phyloP scores from a whole-genome alignment of 2,888 invertebrate species.

The Acanthococcus lagerstroemiae region DNA sequence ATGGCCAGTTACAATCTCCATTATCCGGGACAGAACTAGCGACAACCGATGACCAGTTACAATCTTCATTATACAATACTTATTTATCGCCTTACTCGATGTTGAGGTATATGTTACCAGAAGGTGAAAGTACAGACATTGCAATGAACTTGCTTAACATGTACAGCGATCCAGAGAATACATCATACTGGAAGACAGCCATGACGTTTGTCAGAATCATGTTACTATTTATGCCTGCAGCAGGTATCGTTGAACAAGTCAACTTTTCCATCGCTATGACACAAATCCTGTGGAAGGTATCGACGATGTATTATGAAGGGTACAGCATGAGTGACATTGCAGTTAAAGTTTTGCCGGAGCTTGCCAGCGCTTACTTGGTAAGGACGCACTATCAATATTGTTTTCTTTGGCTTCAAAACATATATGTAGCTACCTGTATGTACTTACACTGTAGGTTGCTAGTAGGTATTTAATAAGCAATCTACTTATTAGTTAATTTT shows the following conservation, averaged over 20 bases:
- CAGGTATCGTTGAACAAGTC: constrained; percentile 15
- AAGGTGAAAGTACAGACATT: neutral
- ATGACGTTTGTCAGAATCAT: neutral
- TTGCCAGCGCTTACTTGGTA: too few relatives aligned
- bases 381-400: too few relatives aligned
- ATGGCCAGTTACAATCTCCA: too few relatives aligned
- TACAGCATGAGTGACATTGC: neutral
- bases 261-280: constrained; percentile 10
- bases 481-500: too few relatives aligned
- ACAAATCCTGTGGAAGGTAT: constrained; percentile 6
- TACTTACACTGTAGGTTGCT: too few relatives aligned
- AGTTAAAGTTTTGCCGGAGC: neutral
- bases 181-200: neutral
- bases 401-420: too few relatives aligned
- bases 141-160: constrained; percentile 4
- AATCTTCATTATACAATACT: too few relatives aligned
- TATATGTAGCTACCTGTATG: too few relatives aligned
- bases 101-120: neutral
- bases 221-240: constrained; percentile 11
- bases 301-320: constrained; percentile 8
- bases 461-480: too few relatives aligned
- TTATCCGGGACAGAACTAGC: too few relatives aligned
- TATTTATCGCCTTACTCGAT: neutral
- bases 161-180: constrained; percentile 1
- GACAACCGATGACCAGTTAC: too few relatives aligned